Evolutionary conservation across 2,797 vertebrate species (phyloP).

Genomic region (Sphenopsis melanotis): DNA sequence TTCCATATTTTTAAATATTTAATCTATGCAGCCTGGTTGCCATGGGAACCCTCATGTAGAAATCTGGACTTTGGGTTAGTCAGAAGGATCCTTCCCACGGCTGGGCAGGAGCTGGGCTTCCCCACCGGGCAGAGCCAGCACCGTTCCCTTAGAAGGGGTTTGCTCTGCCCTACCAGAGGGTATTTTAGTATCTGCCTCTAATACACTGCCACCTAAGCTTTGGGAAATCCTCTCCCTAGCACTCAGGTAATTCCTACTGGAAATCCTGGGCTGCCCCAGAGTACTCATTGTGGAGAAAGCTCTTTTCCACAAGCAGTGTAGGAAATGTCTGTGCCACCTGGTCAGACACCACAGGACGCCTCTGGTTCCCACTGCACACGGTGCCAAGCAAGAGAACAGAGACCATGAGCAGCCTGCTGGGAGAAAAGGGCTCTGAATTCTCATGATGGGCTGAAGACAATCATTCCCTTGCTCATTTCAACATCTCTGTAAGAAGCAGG

Average conservation of each 20-base stretch:
- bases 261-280: not conserved
- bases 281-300: not conserved
- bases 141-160: accelerated
- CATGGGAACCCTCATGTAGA: constrained; percentile 23
- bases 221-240: not conserved
- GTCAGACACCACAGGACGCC: accelerated
- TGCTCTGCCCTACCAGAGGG: accelerated
- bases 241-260: not conserved
- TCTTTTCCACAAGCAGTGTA: not conserved
- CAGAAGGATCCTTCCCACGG: not conserved
- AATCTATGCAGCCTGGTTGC: constrained; percentile 3
- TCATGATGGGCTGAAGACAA: not conserved
- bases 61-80: constrained; percentile 28
- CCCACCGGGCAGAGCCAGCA: accelerated
- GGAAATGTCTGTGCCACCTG: not conserved
- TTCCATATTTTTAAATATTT: constrained; percentile 46
- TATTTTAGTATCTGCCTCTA: not conserved
- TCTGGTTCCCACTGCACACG: not conserved
- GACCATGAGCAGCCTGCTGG: accelerated
- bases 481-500: not conserved
- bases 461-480: not conserved
- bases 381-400: not conserved
- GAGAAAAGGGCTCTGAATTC: not conserved
- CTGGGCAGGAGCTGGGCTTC: not conserved
- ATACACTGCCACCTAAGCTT: accelerated